These are phyloP conservation scores for Platanista minor DNA, from an alignment of 2,113 vertebrate species.

Conservation along the genomic window DNA sequence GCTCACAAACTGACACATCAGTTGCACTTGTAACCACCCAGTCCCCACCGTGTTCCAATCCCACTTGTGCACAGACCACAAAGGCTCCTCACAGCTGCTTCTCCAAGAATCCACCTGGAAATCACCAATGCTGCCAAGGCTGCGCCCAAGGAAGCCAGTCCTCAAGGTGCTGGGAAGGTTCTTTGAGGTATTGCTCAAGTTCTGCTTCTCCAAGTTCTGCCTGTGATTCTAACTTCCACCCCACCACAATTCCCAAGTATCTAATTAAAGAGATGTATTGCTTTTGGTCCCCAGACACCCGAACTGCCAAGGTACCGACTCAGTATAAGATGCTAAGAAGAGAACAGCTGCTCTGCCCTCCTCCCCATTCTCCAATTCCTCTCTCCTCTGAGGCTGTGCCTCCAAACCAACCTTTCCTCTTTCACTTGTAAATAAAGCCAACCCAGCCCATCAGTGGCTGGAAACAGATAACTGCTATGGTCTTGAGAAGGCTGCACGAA, in stretches of 20 bases:
- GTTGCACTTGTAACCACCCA: not conserved
- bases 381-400: not conserved
- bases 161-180: not conserved
- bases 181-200: not conserved
- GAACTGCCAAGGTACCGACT: not conserved
- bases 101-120: not conserved
- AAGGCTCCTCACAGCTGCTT: not conserved
- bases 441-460: not conserved
- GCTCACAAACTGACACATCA: not conserved
- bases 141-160: not conserved
- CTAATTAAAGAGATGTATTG: not conserved
- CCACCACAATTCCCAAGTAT: not conserved
- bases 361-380: not conserved
- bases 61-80: not conserved
- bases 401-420: not conserved
- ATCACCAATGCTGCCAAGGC: not conserved
- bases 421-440: not conserved
- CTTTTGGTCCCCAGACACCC: not conserved
- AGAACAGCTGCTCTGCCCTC: not conserved
- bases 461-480: not conserved
- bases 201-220: not conserved
- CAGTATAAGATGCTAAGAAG: not conserved
- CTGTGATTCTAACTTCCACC: not conserved
- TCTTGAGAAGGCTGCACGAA: not conserved
- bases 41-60: not conserved